Evolutionary conservation across 2,113 vertebrate species (phyloP), one percentile per base, ranked within the genome.

Genomic region (Grallaria varia): DNA sequence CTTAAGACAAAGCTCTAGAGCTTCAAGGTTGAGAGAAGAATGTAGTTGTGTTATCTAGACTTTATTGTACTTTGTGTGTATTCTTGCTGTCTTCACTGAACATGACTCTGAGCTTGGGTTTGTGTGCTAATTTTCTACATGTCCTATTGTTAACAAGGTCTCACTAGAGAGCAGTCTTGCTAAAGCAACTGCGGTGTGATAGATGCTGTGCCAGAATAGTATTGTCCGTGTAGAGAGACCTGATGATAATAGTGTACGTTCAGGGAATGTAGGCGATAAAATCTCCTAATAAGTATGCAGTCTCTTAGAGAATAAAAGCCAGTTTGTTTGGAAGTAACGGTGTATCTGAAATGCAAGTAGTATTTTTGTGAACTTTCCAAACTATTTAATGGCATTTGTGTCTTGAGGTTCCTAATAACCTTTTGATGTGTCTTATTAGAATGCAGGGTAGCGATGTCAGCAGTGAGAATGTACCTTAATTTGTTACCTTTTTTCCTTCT

Each of bases 161-260:
- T 77, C 35, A n/a, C 39, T 53, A 14, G 23, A 67, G 67, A 60
- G 52, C 14, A 25, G 13, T 64, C 31, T 66, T 84, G 25, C 16
- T 77, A 22, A 67, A 84, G 21, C 24, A 22, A 18, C 40, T 69
- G 5, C 42, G 64, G 21, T 12, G 47, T 55, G 64, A 50, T n/a
- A 56, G 60, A 59, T 83, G 39, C 50, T 71, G 37, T 53, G 75
- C 81, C 60, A 80, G 63, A 69, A 30, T 7, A 28, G 35, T 28
- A 15, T 45, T 87, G 45, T 60, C 53, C 77, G 11, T 55, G 66
- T 58, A 59, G 37, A 91, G 55, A 53, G 25, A 79, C 58, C 37
- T 45, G 35, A 15, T 73, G 40, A 24, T 39, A 37, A 60, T 33
- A 5, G 9, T 37, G 3, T 62, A 5, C 0, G 0, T 42, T 42